Base-by-base conservation (phyloP, 2,797 vertebrate species). In the Menidia menidia region DNA sequence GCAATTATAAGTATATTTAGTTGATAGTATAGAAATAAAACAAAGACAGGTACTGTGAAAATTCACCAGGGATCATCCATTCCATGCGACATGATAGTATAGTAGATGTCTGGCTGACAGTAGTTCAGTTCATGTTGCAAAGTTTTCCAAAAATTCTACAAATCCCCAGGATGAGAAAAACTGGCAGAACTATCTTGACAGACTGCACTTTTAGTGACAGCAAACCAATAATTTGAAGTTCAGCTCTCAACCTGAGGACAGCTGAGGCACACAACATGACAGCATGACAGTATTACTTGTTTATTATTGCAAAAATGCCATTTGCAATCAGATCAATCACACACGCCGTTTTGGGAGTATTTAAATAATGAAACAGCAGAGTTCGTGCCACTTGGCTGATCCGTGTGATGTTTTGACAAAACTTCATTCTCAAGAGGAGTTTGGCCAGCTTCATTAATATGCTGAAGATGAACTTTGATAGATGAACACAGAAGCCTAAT, bases 221-320 rank as follows among this genome's bases (percentile, higher is more conserved):
- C 11, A 19, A 50, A 19, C 18, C 47, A 19, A 19, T 11, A 50
- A 19, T 50, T 18, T 50, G 47, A 7, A 50, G 47, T 10, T 50
- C 3, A 3, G 47, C 47, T 18, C 47, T 50, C n/a, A 50, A 48
- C n/a, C n/a, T n/a, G 18, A 50, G 47, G 47, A 50, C 47, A 25
- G 18, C 47, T 4, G 19, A 18, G 19, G 19, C 19, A 19, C 12
- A 51, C 19, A 19, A 19, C 19, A 19, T 51, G 3, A 5, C 48
- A 19, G 19, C 19, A 9, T 19, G 48, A 51, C n/a, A 19, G 19
- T 19, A 51, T 51, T 19, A 19, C 48, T 51, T 51, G 48, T 51
- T 51, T 51, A 51, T 51, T 51, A 25, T 18, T 51, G 48, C 48
- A 51, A 11, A 51, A 51, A 51, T 51, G 48, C 25, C 48, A 51